A percentile compares a stretch with the other conserved stretches of the same genome.
Conservation (phyloP, 2,888 invertebrate species). For the Pilophorus perplexus region DNA sequence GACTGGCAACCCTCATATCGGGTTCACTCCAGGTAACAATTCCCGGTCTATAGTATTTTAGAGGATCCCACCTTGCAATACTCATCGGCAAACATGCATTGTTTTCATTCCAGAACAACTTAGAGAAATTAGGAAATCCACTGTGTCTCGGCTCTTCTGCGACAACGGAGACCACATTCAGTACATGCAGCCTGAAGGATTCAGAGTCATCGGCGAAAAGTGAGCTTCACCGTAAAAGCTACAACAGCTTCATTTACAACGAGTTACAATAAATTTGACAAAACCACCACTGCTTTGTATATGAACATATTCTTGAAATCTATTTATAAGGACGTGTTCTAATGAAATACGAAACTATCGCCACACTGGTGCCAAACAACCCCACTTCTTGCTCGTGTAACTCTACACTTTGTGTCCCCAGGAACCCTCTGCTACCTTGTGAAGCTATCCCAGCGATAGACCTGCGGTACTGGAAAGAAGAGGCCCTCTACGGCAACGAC, state of each 20-base stretch:
- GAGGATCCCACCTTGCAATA: too few species aligned
- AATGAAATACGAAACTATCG: too few species aligned
- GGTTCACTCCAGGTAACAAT: constrained; percentile 67
- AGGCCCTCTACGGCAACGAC: constrained; percentile 7
- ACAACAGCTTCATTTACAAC: too few species aligned
- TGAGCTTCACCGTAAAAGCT: constrained; percentile 46
- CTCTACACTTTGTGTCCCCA: constrained; percentile 51
- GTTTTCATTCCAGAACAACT: constrained; percentile 60
- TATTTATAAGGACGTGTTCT: too few species aligned
- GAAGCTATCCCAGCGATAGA: constrained; percentile 55
- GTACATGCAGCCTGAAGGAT: constrained; percentile 64
- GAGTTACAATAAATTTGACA: too few species aligned
- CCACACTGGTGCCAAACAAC: too few species aligned
- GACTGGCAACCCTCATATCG: constrained; percentile 60
- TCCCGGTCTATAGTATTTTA: neutral
- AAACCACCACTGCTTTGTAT: neutral
- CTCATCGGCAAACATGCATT: neutral
- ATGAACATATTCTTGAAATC: neutral
- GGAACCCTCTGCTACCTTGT: constrained; percentile 60
- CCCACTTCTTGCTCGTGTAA: too few species aligned
- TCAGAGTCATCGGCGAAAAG: constrained; percentile 52
- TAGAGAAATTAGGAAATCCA: constrained; percentile 71
- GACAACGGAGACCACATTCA: constrained; percentile 71
- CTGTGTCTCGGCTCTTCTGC: constrained; percentile 74
- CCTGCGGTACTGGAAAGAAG: constrained; percentile 58